Base-by-base conservation (phyloP, 2,888 invertebrate genomes). In the Eremobia ochroleuca region DNA sequence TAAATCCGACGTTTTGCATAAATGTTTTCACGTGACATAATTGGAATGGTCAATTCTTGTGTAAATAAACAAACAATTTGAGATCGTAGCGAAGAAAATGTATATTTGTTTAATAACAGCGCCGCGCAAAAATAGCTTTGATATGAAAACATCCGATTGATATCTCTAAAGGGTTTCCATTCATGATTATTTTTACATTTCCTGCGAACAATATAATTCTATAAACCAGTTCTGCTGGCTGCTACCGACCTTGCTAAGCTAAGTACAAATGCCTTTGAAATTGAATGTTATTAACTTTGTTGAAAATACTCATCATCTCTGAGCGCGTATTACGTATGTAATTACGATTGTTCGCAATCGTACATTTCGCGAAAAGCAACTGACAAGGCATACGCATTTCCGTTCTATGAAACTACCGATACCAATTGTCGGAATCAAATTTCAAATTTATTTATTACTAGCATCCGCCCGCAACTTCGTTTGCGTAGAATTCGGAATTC, bases 51-150 rank as follows among this genome's bases (percentile, higher is more conserved):
- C 73, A 78, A 70, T 77, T 77, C 2, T 58, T 76, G 73, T 77
- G 85, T 90, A 92, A 92, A 92, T 90, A 93, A 92, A 91, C 88
- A 92, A 90, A 90, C 90, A 91, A 81, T 73, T 77, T 75, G 46
- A n/a, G 61, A 52, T 61, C 73, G 61, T 52, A 31, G 65, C 67
- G 64, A 75, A 77, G 59, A 46, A 85, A 67, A 37, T 65, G 73
- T 55, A 37, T 78, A 79, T 74, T 81, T 87, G 85, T 82, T 88
- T 85, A 76, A 76, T 64, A 87, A 81, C 72, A 76, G 18, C 73
- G 28, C 37, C 25, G 64, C 59, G 72, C 64, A 64, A 80, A 85
- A 88, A 81, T 87, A 76, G 74, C 77, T 74, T 73, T 65, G 79
- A 73, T 78, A 82, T 87, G 83, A 85, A 83, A 82, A 86, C 79